Percentiles rank a stretch among this genome's conserved stretches.
Evolutionary conservation across 2,888 invertebrate genomes (phyloP).

Genomic region (Parnassius glacialis): DNA sequence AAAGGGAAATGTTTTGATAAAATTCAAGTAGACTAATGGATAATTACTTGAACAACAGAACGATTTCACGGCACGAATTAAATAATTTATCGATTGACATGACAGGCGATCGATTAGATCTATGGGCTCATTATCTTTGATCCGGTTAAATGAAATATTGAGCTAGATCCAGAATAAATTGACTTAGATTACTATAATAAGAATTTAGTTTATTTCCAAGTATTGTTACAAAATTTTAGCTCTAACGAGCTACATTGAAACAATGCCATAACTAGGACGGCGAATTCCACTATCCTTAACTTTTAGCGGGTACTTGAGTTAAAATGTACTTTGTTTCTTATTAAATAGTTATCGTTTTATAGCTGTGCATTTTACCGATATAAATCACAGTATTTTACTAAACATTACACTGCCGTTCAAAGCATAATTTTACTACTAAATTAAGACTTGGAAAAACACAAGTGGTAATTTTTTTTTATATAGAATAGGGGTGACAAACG

Average conservation of each 20-base stretch:
- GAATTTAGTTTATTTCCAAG: slow-evolving; percentile 13
- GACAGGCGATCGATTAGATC: slow-evolving; percentile 35
- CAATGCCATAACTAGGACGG: slow-evolving; percentile 10
- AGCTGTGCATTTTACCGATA: no score
- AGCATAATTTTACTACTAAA: no score
- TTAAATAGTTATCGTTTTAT: no score
- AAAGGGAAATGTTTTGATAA: slow-evolving; percentile 10
- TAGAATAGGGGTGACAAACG: no score
- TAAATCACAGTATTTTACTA: no score
- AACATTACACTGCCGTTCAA: no score
- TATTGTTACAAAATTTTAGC: slow-evolving; percentile 15
- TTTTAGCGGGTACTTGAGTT: slow-evolving; percentile 14
- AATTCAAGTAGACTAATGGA: slow-evolving; percentile 18
- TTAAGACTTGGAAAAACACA: no score
- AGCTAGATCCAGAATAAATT: slow-evolving; percentile 19
- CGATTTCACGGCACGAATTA: slow-evolving; percentile 20
- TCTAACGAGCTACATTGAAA: slow-evolving; percentile 10
- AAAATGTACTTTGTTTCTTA: neutral
- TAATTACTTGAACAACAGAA: slow-evolving; percentile 9
- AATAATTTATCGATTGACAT: slow-evolving; percentile 33
- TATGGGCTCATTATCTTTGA: slow-evolving; percentile 32
- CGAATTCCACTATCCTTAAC: neutral
- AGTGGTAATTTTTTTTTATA: no score
- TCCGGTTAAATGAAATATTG: slow-evolving; percentile 29
- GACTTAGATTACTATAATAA: slow-evolving; percentile 8